phyloP scores from a whole-genome alignment of 2,888 invertebrate genomes.

The Brachycybe producta region DNA sequence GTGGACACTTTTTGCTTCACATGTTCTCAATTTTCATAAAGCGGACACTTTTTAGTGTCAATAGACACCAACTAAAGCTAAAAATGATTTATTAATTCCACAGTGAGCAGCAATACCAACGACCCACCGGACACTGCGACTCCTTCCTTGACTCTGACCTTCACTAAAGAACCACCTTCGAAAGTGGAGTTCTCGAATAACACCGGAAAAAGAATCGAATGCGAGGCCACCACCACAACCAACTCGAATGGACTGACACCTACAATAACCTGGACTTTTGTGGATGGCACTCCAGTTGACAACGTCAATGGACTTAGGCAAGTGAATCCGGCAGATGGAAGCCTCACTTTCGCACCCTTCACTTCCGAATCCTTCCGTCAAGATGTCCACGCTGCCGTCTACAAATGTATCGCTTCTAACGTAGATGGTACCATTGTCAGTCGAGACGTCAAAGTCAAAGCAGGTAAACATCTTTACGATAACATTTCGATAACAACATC shows the following conservation, averaged over 20 bases:
- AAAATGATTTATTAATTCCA: too few species aligned
- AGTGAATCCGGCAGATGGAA: slow-evolving; percentile 12
- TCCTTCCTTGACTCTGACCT: too few species aligned
- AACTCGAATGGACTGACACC: too few species aligned
- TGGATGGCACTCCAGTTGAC: slow-evolving; percentile 7
- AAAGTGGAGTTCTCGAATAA: slow-evolving; percentile 16
- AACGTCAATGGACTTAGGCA: slow-evolving; percentile 8
- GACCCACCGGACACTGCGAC: too few species aligned
- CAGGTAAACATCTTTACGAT: too few species aligned
- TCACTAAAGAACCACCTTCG: slow-evolving; percentile 6
- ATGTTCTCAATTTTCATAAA: too few species aligned
- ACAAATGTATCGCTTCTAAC: slow-evolving; percentile 3
- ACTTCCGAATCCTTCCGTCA: slow-evolving; percentile 15
- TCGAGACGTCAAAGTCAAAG: slow-evolving; percentile 6
- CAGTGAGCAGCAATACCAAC: too few species aligned
- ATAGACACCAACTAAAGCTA: too few species aligned
- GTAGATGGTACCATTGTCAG: slow-evolving; percentile 7
- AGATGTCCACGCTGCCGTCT: slow-evolving; percentile 12
- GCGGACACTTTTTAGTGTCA: too few species aligned
- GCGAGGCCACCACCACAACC: slow-evolving; percentile 10
- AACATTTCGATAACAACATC: too few species aligned
- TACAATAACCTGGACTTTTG: neutral
- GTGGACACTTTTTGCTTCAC: too few species aligned
- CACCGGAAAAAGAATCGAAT: slow-evolving; percentile 11
- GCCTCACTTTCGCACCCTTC: slow-evolving; percentile 10